phyloP scores from a whole-genome alignment of 2,113 vertebrate genomes.

The Anhinga rufa region DNA sequence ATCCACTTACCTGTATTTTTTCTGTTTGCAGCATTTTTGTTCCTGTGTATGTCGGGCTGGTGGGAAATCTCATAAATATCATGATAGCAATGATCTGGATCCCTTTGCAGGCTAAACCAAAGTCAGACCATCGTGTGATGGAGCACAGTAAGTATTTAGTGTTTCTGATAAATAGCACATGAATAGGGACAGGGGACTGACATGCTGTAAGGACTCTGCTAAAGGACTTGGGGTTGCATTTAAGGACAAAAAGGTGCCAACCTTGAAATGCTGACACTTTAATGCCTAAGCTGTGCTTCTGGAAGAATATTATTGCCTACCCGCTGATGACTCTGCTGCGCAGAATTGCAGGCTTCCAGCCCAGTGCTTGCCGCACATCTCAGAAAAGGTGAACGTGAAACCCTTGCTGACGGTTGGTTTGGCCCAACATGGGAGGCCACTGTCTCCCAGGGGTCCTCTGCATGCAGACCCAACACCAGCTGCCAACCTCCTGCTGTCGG shows the following conservation, averaged over 20 bases:
- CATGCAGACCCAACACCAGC: neutral
- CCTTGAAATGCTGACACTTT: neutral
- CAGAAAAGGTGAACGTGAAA: neutral
- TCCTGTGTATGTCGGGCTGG: conserved; percentile 70
- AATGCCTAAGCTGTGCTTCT: neutral
- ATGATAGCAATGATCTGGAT: conserved; percentile 79
- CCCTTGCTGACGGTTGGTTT: neutral
- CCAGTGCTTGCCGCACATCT: neutral
- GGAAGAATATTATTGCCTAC: neutral
- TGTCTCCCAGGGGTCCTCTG: neutral
- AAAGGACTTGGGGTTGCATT: neutral
- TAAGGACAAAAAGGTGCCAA: neutral
- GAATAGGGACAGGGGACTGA: neutral
- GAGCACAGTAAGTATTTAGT: conserved; percentile 66
- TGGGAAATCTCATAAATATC: conserved; percentile 74
- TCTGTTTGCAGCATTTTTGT: conserved; percentile 72
- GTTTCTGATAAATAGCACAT: neutral
- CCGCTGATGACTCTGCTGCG: accelerated
- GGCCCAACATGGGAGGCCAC: neutral
- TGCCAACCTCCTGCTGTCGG: accelerated
- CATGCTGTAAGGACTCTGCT: neutral
- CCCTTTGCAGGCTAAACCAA: conserved; percentile 77
- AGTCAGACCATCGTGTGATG: neutral
- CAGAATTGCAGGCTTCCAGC: neutral
- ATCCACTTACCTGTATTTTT: neutral